Evolutionary conservation across 2,113 vertebrate genomes (phyloP), one percentile per base, ranked within the genome.

Genomic region (Arothron firmamentum): DNA sequence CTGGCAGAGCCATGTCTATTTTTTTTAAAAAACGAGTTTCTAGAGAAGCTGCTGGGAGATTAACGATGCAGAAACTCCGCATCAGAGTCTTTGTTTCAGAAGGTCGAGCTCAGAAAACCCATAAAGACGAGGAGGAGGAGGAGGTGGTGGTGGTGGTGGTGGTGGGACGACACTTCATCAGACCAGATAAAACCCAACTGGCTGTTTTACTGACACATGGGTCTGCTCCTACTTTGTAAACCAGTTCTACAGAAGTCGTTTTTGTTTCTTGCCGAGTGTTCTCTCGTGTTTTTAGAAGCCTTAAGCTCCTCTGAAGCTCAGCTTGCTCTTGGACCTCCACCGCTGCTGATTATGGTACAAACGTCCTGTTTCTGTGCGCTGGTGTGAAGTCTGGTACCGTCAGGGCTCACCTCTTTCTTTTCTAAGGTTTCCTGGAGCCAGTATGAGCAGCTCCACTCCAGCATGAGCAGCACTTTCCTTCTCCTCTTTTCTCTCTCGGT

Each of bases 1-100:
- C 85, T 62, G 87, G 86, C 43, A 53, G 81, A 88, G 88, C 76
- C 79, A 82, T 70, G 88, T 90, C 82, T 92, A 92, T 91, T 88
- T 91, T 91, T 92, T 86, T 88, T 87, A 74, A 85, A 71, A 84
- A 85, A 59, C 21, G 61, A 67, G 72, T 88, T 90, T 90, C 77
- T 90, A 85, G 87, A 77, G 82, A 77, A 62, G 85, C 78, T 73
- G 77, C 82, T 68, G 81, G 81, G 81, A 85, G 82, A 78, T 75
- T 59, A 65, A 49, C 15, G 45, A 8, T 2, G 45, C 15, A 17
- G 45, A 2, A n/a, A n/a, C n/a, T 8, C 15, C 10, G 45, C 45
- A 16, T 6, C 45, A 16, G 5, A 47, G n/a, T 6, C 14, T 3
- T 17, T n/a, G n/a, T 17, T 47, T 7, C 15, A 16, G 45, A 17